These are phyloP conservation scores for Dynastes grantii DNA, from an alignment of 2,888 invertebrate species.

Conservation along the genomic window DNA sequence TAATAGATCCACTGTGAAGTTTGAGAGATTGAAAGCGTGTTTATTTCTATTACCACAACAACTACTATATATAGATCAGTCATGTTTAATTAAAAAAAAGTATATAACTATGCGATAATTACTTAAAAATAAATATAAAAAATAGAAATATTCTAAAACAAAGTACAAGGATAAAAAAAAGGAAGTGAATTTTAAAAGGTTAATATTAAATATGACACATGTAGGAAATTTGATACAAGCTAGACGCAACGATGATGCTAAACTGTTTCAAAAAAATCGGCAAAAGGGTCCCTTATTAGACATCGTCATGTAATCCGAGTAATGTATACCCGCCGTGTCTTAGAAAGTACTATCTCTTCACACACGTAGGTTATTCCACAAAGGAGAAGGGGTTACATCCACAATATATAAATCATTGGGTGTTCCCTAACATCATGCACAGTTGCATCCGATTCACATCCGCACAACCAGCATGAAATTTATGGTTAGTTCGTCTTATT, in stretches of 20 bases:
- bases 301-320: not conserved
- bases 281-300: slow-evolving; percentile 33
- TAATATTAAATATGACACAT: not conserved
- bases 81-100: no score
- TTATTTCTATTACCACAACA: no score
- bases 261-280: not conserved
- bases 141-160: no score
- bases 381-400: slow-evolving; percentile 43
- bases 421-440: slow-evolving; percentile 49
- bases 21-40: no score
- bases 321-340: not conserved
- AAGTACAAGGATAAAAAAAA: no score
- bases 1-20: no score
- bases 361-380: not conserved
- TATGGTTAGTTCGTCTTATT: slow-evolving; percentile 46
- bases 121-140: no score
- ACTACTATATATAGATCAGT: no score
- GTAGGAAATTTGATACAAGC: not conserved
- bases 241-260: not conserved
- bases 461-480: slow-evolving; percentile 50
- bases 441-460: slow-evolving; percentile 50
- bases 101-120: no score
- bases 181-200: no score
- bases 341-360: slow-evolving; percentile 52
- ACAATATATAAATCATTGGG: slow-evolving; percentile 52